phyloP scores from a whole-genome alignment of 2,113 vertebrate species.

The Harpagus bidentatus region DNA sequence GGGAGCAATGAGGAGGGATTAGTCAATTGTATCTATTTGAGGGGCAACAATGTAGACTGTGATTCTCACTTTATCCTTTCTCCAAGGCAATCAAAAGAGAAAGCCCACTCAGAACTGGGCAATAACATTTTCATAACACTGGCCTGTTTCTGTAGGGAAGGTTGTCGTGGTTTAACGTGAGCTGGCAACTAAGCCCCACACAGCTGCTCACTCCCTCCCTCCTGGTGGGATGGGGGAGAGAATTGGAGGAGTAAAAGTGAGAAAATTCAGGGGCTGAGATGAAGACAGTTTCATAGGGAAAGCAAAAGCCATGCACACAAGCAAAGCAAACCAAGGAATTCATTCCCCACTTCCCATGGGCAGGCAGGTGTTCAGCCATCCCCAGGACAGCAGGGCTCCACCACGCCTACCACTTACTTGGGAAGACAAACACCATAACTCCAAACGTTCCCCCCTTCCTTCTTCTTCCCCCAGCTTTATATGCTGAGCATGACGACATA shows the following conservation, averaged over 20 bases:
- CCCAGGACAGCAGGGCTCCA: not conserved
- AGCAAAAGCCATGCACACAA: not conserved
- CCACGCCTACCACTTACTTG: fast-evolving
- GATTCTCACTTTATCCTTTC: not conserved
- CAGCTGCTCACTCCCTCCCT: not conserved
- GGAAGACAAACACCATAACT: not conserved
- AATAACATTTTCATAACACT: not conserved
- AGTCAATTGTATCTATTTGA: not conserved
- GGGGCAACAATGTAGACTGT: not conserved
- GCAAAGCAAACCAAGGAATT: not conserved
- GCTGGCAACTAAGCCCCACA: not conserved
- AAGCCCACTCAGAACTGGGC: not conserved
- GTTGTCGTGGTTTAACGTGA: not conserved
- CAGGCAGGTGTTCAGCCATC: not conserved
- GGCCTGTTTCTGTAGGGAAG: not conserved
- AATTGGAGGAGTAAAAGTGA: not conserved
- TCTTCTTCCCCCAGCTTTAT: not conserved
- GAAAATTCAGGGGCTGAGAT: not conserved
- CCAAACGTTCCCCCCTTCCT: fast-evolving
- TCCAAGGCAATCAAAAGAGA: not conserved
- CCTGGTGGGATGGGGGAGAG: too few relatives aligned
- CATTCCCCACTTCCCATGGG: not conserved
- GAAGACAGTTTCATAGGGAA: not conserved
- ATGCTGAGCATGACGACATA: not conserved
- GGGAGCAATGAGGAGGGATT: not conserved